Evolutionary conservation across 2,888 invertebrate genomes (phyloP), one percentile per base, ranked within the genome.

Genomic region (Allygus modestus): DNA sequence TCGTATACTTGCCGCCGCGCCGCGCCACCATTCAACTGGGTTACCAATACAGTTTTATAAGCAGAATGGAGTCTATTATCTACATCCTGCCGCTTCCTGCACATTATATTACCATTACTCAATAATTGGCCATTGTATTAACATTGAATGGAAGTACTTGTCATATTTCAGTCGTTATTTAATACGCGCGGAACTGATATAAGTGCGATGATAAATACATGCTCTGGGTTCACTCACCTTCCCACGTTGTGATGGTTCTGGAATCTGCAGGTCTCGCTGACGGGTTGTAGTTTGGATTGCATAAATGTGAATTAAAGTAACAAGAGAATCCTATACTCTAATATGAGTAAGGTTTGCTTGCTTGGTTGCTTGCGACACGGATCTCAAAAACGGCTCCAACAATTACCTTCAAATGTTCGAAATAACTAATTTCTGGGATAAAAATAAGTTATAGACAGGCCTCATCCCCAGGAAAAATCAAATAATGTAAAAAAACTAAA

Each of bases 61-160:
- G 65, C 65, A 65, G 65, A 65, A 65, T 41, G 73, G 28, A 31
- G 77, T 41, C 77, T 51, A 77, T 77, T 77, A 77, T 77, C 77
- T 51, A 77, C 41, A 51, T 31, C 77, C 37, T 51, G 77, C 46
- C 31, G 41, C 51, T 51, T 43, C 77, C 46, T 77, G 46, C n/a
- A 77, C 77, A 15, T 51, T 46, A 51, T 77, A 77, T 77, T 77
- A 77, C 77, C 77, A 77, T 46, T 77, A 77, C 77, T 77, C 77
- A 77, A 77, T 77, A 77, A 77, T 77, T 77, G 77, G 77, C 77
- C 77, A 77, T 77, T 77, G 77, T 77, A 77, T 77, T 77, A 77
- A 77, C 77, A 77, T 77, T 77, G 77, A 77, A 77, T 77, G 77
- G 77, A 73, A 51, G 43, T 51, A 43, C 77, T 77, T 77, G 77